Percentiles rank a stretch among this genome's conserved stretches.
Evolutionary conservation across 2,113 vertebrate genomes (phyloP).

Genomic region (Pyxicephalus adspersus): DNA sequence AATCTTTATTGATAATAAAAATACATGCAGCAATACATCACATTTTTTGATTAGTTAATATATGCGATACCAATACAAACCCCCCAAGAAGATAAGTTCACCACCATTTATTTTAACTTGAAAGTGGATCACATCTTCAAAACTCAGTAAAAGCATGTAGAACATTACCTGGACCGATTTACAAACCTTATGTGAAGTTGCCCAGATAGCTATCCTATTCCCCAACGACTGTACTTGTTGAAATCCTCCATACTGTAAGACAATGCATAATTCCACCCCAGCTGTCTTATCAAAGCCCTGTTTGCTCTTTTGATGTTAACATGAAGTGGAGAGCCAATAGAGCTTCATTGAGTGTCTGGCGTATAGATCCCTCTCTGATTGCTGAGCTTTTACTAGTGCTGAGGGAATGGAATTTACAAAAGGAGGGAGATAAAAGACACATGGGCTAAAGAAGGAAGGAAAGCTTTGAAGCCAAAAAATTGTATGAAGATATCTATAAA

Average conservation of each 20-base stretch:
- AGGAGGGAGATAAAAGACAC: neutral
- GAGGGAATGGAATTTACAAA: constrained; percentile 18
- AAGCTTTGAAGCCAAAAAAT: neutral
- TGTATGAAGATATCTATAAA: neutral
- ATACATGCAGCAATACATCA: too few relatives aligned
- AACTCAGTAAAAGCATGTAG: neutral
- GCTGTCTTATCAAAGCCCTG: neutral
- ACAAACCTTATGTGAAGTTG: neutral
- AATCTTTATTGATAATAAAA: too few relatives aligned
- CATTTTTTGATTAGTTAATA: too few relatives aligned
- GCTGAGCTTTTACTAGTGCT: neutral
- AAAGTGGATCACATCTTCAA: too few relatives aligned
- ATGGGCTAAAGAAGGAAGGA: neutral
- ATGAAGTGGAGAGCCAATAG: constrained; percentile 18
- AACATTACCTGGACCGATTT: neutral
- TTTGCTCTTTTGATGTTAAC: constrained; percentile 16
- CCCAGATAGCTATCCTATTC: neutral
- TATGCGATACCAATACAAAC: too few relatives aligned
- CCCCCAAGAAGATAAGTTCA: too few relatives aligned
- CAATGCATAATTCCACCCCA: constrained; percentile 1
- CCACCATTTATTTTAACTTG: too few relatives aligned
- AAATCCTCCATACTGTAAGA: constrained; percentile 1
- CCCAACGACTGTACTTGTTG: neutral
- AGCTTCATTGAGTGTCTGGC: constrained; percentile 2
- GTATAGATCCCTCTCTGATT: constrained; percentile 12